Percentiles rank a stretch among this genome's conserved stretches.
These are phyloP conservation scores for Rhingia rostrata DNA, from an alignment of 2,888 invertebrate genomes.

Conservation along the genomic window DNA sequence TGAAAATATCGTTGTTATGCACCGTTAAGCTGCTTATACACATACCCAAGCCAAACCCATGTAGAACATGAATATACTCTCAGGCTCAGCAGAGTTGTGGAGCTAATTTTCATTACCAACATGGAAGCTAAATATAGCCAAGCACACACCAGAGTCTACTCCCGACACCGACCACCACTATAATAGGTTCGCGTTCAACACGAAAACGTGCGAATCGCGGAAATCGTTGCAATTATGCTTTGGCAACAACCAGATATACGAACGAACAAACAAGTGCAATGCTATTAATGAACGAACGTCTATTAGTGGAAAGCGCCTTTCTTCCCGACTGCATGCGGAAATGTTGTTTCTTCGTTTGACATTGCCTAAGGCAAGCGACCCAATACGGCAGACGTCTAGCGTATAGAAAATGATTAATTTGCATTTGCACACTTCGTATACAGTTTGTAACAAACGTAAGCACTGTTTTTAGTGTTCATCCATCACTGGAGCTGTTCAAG, in stretches of 20 bases:
- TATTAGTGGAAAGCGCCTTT: slow-evolving; percentile 42
- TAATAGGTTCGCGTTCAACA: slow-evolving; percentile 60
- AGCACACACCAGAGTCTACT: slow-evolving; percentile 1
- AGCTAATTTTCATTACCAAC: slow-evolving; percentile 58
- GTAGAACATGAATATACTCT: slow-evolving; percentile 34
- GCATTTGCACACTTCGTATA: slow-evolving; percentile 1
- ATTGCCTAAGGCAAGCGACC: slow-evolving; percentile 19
- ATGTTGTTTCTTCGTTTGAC: slow-evolving; percentile 34
- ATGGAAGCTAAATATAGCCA: slow-evolving; percentile 59
- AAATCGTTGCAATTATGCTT: slow-evolving; percentile 58
- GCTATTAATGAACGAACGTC: slow-evolving; percentile 56
- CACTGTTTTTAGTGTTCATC: not conserved
- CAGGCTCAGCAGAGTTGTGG: slow-evolving; percentile 14
- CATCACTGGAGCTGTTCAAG: slow-evolving; percentile 31
- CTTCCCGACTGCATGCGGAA: slow-evolving; percentile 55
- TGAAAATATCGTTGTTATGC: slow-evolving; percentile 69
- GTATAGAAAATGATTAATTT: slow-evolving; percentile 43
- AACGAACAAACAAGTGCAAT: slow-evolving; percentile 60
- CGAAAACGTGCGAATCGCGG: slow-evolving; percentile 71
- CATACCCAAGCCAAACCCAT: slow-evolving; percentile 26
- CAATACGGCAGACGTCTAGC: slow-evolving; percentile 9
- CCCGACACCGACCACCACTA: slow-evolving; percentile 20
- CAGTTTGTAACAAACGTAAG: not conserved
- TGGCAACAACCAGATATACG: slow-evolving; percentile 20
- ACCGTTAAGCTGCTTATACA: slow-evolving; percentile 70